Evolutionary conservation across 2,797 vertebrate genomes (phyloP), one percentile per base, ranked within the genome.

Genomic region (Triplophysa bombifrons): DNA sequence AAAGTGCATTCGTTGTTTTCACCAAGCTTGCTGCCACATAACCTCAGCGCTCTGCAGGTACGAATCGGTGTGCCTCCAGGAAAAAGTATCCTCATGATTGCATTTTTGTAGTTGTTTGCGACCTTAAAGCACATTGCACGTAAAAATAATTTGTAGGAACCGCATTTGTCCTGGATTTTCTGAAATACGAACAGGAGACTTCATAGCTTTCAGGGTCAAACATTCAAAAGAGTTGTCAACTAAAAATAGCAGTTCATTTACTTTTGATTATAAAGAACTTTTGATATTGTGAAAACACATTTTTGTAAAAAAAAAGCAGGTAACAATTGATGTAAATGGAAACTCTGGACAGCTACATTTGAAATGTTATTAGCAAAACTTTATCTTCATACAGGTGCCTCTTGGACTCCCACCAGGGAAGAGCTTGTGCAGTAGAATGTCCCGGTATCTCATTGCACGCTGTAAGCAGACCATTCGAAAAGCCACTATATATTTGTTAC

Each of bases 1-100:
- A 41, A 41, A 55, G 19, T 67, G 41, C 60, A 50, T 74, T 34
- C 38, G 44, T 48, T 27, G n/a, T 50, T 63, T 20, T 73, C 14
- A 41, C 41, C 3, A 1, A 67, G 7, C 5, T 27, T 75, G 44
- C 38, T 4, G 56, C 9, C 60, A 78, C 51, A 75, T 66, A 76
- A 67, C 44, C 16, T 78, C 60, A 81, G 2, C 9, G 1, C 0
- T 72, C 41, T 84, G 75, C 83, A 84, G 56, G 80, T 81, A 66
- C 0, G 51, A 2, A 76, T 44, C 44, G 20, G 10, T 12, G 71
- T 80, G 12, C 60, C 4, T 13, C 79, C 83, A 9, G 79, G 75
- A 76, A 75, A 84, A 25, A 84, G 22, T 1, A 0, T 0, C 0
- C 13, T 25, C 3, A 78, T 48, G 4, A 84, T 2, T 16, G 76